phyloP scores from a whole-genome alignment of 1,140 invertebrate genomes.

The Drosophila guanche region DNA sequence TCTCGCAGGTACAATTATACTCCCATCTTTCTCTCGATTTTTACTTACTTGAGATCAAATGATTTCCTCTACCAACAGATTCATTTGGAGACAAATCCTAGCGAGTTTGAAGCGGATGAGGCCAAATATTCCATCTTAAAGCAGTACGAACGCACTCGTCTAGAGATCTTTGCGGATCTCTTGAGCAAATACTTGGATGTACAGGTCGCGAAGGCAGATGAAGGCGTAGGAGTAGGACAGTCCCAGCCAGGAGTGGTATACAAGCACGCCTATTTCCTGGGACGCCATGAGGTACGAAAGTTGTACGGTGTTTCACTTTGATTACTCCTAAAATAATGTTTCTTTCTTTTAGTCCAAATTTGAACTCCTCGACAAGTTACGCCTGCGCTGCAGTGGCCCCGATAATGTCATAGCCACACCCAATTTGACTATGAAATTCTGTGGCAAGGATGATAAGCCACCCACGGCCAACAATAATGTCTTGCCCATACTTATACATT shows the following conservation, averaged over 20 bases:
- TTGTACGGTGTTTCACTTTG: background rate
- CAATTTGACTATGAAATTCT: slow-evolving; percentile 87
- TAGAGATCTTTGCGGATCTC: slow-evolving; percentile 91
- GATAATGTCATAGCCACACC: slow-evolving; percentile 85
- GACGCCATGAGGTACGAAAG: slow-evolving; percentile 88
- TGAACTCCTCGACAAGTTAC: slow-evolving; percentile 86
- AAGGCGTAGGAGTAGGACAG: slow-evolving; percentile 2
- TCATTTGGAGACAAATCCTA: slow-evolving; percentile 87
- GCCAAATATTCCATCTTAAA: slow-evolving; percentile 86
- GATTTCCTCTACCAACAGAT: slow-evolving; percentile 82
- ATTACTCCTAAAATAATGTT: background rate
- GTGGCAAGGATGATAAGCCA: slow-evolving; percentile 84
- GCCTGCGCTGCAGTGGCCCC: slow-evolving; percentile 83
- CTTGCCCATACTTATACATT: slow-evolving; percentile 89
- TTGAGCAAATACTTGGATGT: slow-evolving; percentile 88
- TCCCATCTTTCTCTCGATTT: slow-evolving; percentile 42
- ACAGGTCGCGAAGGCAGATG: slow-evolving; percentile 84
- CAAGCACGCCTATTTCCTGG: slow-evolving; percentile 89
- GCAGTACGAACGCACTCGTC: slow-evolving; percentile 87
- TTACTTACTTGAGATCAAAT: background rate
- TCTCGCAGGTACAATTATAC: slow-evolving; percentile 88
- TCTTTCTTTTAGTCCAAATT: slow-evolving; percentile 85
- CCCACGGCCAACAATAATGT: slow-evolving; percentile 84
- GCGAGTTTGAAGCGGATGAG: slow-evolving; percentile 87
- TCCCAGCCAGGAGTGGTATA: slow-evolving; percentile 83